Percentiles rank a stretch among this genome's conserved stretches.
Evolutionary conservation across 2,888 invertebrate species (phyloP).

Genomic region (Sussaba pulchella): DNA sequence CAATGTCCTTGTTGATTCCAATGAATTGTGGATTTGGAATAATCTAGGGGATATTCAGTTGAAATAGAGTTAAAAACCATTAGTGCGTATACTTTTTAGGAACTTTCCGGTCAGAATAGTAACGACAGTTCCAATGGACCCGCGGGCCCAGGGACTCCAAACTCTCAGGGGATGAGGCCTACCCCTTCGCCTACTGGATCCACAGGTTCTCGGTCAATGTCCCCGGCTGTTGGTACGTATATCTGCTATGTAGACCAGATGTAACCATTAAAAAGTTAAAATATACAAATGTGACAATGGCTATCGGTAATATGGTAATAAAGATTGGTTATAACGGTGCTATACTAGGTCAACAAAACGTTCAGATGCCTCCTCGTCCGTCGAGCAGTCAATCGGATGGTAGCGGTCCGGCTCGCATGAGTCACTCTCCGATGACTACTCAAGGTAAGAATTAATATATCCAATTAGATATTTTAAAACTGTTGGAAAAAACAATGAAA

Average conservation of each 20-base stretch:
- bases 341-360: conserved; percentile 95
- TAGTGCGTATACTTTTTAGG: no score
- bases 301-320: no score
- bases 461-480: no score
- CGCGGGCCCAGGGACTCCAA: conserved; percentile 88
- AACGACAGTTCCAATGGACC: conserved; percentile 93
- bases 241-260: conserved; percentile 45
- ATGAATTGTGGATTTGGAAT: conserved; percentile 25
- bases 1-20: conserved; percentile 42
- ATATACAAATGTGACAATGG: no score
- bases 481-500: no score
- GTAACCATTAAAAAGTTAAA: no score
- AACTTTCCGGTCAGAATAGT: conserved; percentile 94
- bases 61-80: no score
- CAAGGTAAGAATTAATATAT: conserved; percentile 83
- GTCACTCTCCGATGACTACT: conserved; percentile 90
- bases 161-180: conserved; percentile 93
- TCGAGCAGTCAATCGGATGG: conserved; percentile 89
- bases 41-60: no score
- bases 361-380: conserved; percentile 98
- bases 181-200: conserved; percentile 97
- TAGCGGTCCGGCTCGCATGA: conserved; percentile 88
- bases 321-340: no score
- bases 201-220: conserved; percentile 98
- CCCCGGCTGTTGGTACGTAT: conserved; percentile 96